These are phyloP conservation scores for Xiphophorus maculatus DNA, from an alignment of 2,113 vertebrate species.

Conservation along the genomic window DNA sequence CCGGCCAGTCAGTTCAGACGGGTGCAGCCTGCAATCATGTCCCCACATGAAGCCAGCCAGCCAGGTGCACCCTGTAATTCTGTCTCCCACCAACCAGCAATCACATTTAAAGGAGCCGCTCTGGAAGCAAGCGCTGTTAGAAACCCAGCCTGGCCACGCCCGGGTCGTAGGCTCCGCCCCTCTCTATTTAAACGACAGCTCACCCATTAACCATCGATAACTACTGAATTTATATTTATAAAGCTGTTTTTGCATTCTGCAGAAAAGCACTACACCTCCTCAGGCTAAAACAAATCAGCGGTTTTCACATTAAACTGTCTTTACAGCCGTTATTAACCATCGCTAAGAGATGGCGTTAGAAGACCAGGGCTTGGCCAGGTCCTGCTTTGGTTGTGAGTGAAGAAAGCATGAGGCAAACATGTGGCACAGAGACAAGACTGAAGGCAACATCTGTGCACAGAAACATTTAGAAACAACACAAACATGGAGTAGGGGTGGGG, in stretches of 20 bases:
- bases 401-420: conserved; percentile 70
- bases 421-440: conserved; percentile 48
- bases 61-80: conserved; percentile 79
- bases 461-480: conserved; percentile 35
- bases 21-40: conserved; percentile 76
- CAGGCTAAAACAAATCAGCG: not conserved
- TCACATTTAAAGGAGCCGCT: conserved; percentile 67
- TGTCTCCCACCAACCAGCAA: conserved; percentile 68
- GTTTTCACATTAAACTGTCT: not conserved
- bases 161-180: conserved; percentile 59
- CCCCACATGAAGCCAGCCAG: conserved; percentile 63
- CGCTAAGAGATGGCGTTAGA: not conserved
- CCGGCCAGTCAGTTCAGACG: conserved; percentile 67
- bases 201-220: not conserved
- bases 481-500: conserved; percentile 20
- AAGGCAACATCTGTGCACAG: conserved; percentile 5
- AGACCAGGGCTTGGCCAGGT: conserved; percentile 70
- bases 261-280: not conserved
- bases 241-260: not conserved
- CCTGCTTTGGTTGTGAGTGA: conserved; percentile 65
- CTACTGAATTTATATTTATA: not conserved
- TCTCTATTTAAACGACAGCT: not conserved
- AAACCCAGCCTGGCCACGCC: conserved; percentile 77
- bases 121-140: conserved; percentile 64
- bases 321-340: not conserved